phyloP scores from a whole-genome alignment of 2,797 vertebrate genomes.

The Sphenodon punctatus region DNA sequence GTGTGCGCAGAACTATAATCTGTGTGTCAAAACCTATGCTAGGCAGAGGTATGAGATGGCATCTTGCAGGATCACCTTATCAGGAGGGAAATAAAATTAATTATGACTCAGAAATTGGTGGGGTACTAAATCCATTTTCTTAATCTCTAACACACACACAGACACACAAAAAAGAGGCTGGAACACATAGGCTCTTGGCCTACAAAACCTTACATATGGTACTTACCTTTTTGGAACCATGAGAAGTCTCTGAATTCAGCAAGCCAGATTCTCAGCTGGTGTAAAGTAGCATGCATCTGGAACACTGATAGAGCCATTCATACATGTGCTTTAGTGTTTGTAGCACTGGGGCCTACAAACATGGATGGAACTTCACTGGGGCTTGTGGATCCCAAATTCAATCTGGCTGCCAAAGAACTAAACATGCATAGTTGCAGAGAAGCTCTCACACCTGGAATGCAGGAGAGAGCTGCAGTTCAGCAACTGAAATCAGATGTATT shows the following conservation, averaged over 20 bases:
- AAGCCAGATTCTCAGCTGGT: not conserved
- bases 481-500: too few relatives aligned
- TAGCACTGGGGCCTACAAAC: too few relatives aligned
- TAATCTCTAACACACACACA: not conserved
- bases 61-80: not conserved
- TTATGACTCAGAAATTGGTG: not conserved
- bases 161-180: not conserved
- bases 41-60: not conserved
- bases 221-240: not conserved
- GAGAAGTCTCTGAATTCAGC: not conserved
- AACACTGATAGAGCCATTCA: too few relatives aligned
- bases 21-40: not conserved
- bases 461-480: too few relatives aligned
- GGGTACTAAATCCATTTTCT: not conserved
- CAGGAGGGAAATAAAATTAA: constrained; percentile 11
- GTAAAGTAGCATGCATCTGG: not conserved
- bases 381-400: too few relatives aligned
- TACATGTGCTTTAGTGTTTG: too few relatives aligned
- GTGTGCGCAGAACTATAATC: not conserved
- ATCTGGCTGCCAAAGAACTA: too few relatives aligned
- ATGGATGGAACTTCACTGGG: too few relatives aligned
- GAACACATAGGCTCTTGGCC: not conserved
- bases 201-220: not conserved
- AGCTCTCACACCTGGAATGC: too few relatives aligned
- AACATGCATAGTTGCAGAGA: too few relatives aligned